Evolutionary conservation across 2,888 invertebrate species (phyloP).

Genomic region (Chloroclystis v-ata): DNA sequence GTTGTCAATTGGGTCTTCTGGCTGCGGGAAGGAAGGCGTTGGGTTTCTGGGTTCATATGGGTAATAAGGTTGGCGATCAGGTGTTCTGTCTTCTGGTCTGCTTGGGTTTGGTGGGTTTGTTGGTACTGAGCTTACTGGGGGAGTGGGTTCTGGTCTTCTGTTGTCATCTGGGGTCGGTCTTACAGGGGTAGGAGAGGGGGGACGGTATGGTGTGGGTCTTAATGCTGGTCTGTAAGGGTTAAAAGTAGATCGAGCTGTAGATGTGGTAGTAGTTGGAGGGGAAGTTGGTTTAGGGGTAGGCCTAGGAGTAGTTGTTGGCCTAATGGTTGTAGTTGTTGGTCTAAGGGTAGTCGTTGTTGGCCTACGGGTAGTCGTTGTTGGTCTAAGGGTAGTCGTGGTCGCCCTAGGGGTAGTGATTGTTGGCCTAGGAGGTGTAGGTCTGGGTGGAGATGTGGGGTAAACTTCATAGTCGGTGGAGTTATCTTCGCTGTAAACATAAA

Average conservation of each 20-base stretch:
- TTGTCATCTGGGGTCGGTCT: conserved; percentile 5
- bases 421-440: conserved; percentile 1
- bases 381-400: conserved; percentile 6
- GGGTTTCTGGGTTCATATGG: conserved; percentile 7
- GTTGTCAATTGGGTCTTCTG: conserved; percentile 22
- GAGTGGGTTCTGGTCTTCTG: not conserved
- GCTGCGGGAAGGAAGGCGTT: conserved; percentile 13
- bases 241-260: conserved; percentile 19
- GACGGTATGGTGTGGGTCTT: conserved; percentile 16
- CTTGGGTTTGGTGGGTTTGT: not conserved
- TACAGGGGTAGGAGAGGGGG: not conserved
- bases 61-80: conserved; percentile 20
- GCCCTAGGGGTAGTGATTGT: too few relatives aligned
- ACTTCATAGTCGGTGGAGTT: conserved; percentile 32
- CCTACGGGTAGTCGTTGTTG: conserved; percentile 22
- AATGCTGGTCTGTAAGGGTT: not conserved
- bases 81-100: conserved; percentile 8
- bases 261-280: conserved; percentile 26
- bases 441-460: conserved; percentile 10
- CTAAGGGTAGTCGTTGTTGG: too few relatives aligned
- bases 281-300: conserved; percentile 16
- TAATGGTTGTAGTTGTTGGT: too few relatives aligned
- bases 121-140: not conserved
- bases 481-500: conserved; percentile 41
- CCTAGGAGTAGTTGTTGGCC: too few relatives aligned